phyloP scores from a whole-genome alignment of 2,113 vertebrate species.

The Bambusicola thoracicus region DNA sequence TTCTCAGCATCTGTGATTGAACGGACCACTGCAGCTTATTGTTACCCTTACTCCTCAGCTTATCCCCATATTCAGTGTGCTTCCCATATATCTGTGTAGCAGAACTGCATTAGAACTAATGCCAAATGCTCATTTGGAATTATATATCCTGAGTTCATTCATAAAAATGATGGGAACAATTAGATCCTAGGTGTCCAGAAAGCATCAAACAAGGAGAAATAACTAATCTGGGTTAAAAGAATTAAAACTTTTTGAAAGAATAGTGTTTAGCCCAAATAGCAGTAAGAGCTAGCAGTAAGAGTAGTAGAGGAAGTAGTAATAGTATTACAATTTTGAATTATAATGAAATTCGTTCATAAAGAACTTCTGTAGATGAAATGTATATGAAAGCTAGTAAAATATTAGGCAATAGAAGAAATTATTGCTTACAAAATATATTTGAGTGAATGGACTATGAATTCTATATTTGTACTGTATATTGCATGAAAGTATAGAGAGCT shows the following conservation, averaged over 20 bases:
- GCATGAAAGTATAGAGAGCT: not conserved
- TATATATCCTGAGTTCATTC: not conserved
- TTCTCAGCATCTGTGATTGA: not conserved
- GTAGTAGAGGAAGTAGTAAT: not conserved
- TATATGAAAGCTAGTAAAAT: not conserved
- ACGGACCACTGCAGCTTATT: not conserved
- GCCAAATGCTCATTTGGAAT: not conserved
- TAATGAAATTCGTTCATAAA: not conserved
- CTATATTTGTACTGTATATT: not conserved
- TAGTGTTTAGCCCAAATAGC: not conserved
- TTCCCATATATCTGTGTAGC: not conserved
- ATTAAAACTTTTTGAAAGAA: not conserved
- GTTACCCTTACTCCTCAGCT: not conserved
- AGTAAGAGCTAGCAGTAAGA: too few species aligned
- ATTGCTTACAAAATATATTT: not conserved
- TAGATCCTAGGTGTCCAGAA: not conserved
- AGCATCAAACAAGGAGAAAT: not conserved
- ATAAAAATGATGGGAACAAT: not conserved
- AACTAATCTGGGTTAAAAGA: not conserved
- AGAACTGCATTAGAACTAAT: not conserved
- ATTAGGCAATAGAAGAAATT: not conserved
- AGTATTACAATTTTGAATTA: not conserved
- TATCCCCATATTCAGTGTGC: not conserved
- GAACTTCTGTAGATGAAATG: not conserved
- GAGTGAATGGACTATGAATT: not conserved